These are phyloP conservation scores for Epizoanthus ramosus DNA, from an alignment of 92 coral and sea anemone genomes.

Conservation along the genomic window DNA sequence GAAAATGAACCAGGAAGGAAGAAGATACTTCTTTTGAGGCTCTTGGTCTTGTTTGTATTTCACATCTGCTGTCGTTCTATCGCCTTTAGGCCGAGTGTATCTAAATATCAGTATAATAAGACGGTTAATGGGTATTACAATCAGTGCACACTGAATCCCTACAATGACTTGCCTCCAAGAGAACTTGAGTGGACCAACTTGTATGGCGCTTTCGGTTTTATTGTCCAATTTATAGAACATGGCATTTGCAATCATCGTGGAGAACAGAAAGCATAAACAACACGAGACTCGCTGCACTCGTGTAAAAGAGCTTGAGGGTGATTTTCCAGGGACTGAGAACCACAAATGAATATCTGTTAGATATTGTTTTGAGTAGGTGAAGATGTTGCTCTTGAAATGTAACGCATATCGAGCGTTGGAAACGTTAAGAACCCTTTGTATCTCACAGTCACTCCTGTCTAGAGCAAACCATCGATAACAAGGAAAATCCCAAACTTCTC, in stretches of 20 bases:
- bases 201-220: conserved; percentile 36
- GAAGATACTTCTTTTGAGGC: not conserved
- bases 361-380: conserved; percentile 15
- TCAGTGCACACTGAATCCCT: conserved; percentile 53
- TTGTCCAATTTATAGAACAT: conserved; percentile 58
- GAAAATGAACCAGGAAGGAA: not conserved
- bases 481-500: conserved; percentile 46
- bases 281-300: conserved; percentile 64
- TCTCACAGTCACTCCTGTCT: conserved; percentile 49
- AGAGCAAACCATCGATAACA: conserved; percentile 63
- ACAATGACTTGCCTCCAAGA: conserved; percentile 61
- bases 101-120: conserved; percentile 47
- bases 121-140: conserved; percentile 57
- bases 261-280: conserved; percentile 54
- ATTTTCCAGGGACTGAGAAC: conserved; percentile 57
- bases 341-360: conserved; percentile 56
- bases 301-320: conserved; percentile 48
- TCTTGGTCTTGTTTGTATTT: not conserved
- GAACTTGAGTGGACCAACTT: conserved; percentile 63
- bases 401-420: not conserved
- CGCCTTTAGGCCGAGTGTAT: not conserved
- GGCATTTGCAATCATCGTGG: conserved; percentile 69
- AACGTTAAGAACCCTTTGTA: conserved; percentile 34
- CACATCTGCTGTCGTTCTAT: not conserved
- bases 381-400: conserved; percentile 27